Evolutionary conservation across 2,888 invertebrate species (phyloP).

Genomic region (Scaptodrosophila latifasciaeformis): DNA sequence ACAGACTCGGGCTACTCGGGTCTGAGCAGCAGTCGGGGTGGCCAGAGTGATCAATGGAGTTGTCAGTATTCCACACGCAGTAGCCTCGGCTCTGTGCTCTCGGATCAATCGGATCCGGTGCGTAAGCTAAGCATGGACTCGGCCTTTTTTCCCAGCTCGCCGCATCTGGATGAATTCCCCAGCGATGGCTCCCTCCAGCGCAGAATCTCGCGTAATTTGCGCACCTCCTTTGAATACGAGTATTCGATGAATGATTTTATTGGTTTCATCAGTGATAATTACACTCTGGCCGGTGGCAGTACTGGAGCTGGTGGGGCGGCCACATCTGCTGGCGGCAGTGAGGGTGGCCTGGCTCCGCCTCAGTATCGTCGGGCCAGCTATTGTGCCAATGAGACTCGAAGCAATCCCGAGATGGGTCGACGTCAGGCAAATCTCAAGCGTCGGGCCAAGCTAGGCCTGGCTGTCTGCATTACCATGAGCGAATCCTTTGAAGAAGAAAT

Average conservation of each 20-base stretch:
- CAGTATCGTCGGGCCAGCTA: conserved; percentile 66
- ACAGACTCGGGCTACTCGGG: conserved; percentile 75
- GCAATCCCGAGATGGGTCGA: conserved; percentile 74
- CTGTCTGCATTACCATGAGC: conserved; percentile 79
- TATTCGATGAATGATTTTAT: conserved; percentile 73
- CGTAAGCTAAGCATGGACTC: conserved; percentile 73
- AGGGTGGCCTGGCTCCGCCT: conserved; percentile 65
- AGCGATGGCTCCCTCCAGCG: conserved; percentile 79
- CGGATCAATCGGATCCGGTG: conserved; percentile 69
- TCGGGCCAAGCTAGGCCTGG: conserved; percentile 80
- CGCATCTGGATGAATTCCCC: conserved; percentile 70
- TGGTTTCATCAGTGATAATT: conserved; percentile 72
- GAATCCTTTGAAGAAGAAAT: conserved; percentile 79
- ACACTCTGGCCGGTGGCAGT: conserved; percentile 25
- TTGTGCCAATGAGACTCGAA: conserved; percentile 69
- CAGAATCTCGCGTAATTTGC: conserved; percentile 78
- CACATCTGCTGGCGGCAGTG: conserved; percentile 51
- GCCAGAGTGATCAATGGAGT: conserved; percentile 71
- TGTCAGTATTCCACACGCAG: conserved; percentile 74
- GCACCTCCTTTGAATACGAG: conserved; percentile 75
- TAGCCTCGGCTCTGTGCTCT: conserved; percentile 73
- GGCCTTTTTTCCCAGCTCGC: conserved; percentile 63
- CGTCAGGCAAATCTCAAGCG: conserved; percentile 49
- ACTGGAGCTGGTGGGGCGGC: conserved; percentile 13
- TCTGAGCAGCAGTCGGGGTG: conserved; percentile 60